A percentile compares a stretch with the other conserved stretches of the same genome.
These are phyloP conservation scores for Tholera decimalis DNA, from an alignment of 2,888 invertebrate species.

Conservation along the genomic window DNA sequence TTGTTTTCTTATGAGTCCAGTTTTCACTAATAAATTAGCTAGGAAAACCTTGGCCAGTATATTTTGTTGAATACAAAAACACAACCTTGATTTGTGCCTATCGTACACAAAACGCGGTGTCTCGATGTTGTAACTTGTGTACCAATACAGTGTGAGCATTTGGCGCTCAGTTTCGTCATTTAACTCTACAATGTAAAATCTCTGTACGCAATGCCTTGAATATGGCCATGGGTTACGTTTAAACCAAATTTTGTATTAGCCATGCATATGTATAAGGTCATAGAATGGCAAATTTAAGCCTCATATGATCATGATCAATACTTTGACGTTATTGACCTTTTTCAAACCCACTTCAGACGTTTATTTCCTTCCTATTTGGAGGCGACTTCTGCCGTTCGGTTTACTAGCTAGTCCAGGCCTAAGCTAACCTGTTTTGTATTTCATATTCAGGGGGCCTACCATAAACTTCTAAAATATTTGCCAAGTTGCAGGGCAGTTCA, in stretches of 20 bases:
- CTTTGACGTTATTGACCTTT: slow-evolving; percentile 5
- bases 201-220: slow-evolving; percentile 28
- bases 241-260: neutral
- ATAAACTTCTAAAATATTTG: too few species aligned
- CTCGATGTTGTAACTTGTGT: slow-evolving; percentile 34
- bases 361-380: slow-evolving; percentile 11
- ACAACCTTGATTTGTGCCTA: slow-evolving; percentile 25
- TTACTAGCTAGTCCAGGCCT: slow-evolving; percentile 1
- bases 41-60: slow-evolving; percentile 7
- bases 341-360: neutral
- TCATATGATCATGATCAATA: slow-evolving; percentile 2
- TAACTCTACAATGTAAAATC: slow-evolving; percentile 11
- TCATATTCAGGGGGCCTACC: too few species aligned
- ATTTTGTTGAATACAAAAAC: slow-evolving; percentile 44
- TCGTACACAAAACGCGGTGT: slow-evolving; percentile 25
- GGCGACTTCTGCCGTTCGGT: neutral
- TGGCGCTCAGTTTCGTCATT: slow-evolving; percentile 7
- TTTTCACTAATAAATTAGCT: neutral
- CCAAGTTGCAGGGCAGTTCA: too few species aligned
- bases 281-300: slow-evolving; percentile 21
- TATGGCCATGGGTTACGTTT: slow-evolving; percentile 30
- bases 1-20: neutral
- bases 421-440: neutral
- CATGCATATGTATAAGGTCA: slow-evolving; percentile 25
- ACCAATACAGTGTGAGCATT: slow-evolving; percentile 33